Evolutionary conservation across 1,140 invertebrate species (phyloP), one percentile per base, ranked within the genome.

Genomic region (Macrosteles quadrilineatus): DNA sequence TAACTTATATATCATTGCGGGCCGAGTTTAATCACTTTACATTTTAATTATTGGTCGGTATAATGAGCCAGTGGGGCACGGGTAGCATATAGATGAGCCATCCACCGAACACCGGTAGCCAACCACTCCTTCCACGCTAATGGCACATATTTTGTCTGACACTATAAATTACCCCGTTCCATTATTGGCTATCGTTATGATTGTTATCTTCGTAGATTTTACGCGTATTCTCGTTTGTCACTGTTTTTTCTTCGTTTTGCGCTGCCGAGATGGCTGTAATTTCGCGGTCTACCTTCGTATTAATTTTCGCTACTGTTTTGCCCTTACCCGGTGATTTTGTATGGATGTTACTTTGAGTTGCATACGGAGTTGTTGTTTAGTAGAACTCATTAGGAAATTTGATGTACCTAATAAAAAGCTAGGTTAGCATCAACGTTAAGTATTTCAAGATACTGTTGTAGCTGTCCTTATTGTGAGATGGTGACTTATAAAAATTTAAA

Each of bases 1-100:
- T 59, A 59, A 59, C 55, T 59, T 59, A 59, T 59, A 59, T 59
- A 59, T 59, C 55, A 59, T 59, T 59, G 55, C 23, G 55, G 55
- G 11, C 55, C 23, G 55, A 21, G 27, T 59, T 59, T 59, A 59
- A 59, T 59, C 55, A 59, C 55, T 59, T 59, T 59, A 59, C 55
- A 59, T 59, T 59, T 59, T 59, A 59, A 59, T 59, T 59, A 59
- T 59, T 59, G 55, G 4, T 14, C 23, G 55, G 55, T 59, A 59
- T 59, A 59, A 59, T 59, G 55, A 59, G 55, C 21, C 23, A 25
- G 55, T 6, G 47, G 47, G 4, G 55, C 55, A 30, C 55, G 55
- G n/a, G n/a, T 9, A 25, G 55, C 55, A 59, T 59, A 59, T 59
- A 21, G 55, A 59, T 59, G 55, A 59, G 55, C 25, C n/a, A n/a